Percentiles rank a stretch among this genome's conserved stretches.
Evolutionary conservation across 2,113 vertebrate genomes (phyloP).

Genomic region (Ahaetulla prasina): DNA sequence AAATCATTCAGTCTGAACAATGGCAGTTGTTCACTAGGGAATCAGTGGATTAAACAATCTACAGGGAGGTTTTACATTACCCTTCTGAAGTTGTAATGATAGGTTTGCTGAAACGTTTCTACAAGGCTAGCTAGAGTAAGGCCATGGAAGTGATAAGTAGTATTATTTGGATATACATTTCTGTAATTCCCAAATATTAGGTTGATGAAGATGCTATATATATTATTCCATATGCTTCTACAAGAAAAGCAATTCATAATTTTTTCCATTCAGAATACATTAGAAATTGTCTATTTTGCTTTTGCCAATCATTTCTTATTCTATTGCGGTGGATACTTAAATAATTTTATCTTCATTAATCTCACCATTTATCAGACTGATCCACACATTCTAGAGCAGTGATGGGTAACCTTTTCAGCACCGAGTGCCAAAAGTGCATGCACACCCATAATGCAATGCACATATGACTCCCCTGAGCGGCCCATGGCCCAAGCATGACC

Average conservation of each 20-base stretch:
- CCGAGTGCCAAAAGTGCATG: too few relatives aligned
- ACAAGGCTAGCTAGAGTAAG: neutral
- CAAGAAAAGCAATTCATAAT: neutral
- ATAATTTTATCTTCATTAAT: neutral
- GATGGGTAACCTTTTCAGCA: too few relatives aligned
- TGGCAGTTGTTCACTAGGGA: neutral
- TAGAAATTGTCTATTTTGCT: neutral
- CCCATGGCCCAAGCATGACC: too few relatives aligned
- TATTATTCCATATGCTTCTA: neutral
- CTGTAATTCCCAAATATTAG: neutral
- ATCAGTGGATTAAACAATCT: neutral
- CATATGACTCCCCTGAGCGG: too few relatives aligned
- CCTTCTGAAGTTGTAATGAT: neutral
- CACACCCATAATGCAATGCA: too few relatives aligned
- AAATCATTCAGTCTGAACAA: neutral
- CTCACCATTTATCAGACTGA: neutral
- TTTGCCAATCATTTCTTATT: neutral
- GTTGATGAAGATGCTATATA: neutral
- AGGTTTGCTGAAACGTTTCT: neutral
- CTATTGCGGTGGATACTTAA: neutral
- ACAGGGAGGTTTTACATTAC: neutral
- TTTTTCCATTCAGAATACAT: neutral
- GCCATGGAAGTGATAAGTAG: neutral
- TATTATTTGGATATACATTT: neutral
- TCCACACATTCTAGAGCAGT: neutral